These are phyloP conservation scores for Achlya flavicornis DNA, from an alignment of 2,888 invertebrate species.

Conservation along the genomic window DNA sequence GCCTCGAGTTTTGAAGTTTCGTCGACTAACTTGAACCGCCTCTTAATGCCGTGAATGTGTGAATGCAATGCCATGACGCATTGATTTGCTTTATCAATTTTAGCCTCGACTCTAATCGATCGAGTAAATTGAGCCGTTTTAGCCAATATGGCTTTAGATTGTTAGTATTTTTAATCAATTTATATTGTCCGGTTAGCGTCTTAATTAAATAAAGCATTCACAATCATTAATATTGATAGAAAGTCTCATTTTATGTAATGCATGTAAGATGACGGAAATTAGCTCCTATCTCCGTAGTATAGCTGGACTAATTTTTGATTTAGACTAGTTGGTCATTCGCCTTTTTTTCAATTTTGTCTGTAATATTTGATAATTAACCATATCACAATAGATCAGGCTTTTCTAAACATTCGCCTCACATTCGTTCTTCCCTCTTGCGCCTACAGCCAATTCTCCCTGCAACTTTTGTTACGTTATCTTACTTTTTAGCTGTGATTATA, in stretches of 20 bases:
- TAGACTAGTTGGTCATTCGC: background rate
- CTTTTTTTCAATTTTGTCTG: background rate
- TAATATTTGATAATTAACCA: too few species aligned
- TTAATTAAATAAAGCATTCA: background rate
- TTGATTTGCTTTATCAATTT: conserved; percentile 58
- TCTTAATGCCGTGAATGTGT: conserved; percentile 31
- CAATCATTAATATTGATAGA: background rate
- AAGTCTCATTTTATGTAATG: background rate
- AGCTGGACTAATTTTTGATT: background rate
- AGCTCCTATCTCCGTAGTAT: background rate
- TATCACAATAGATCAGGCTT: background rate
- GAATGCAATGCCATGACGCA: conserved; percentile 51
- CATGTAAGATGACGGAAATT: background rate
- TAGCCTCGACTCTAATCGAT: conserved; percentile 51
- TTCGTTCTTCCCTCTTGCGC: background rate
- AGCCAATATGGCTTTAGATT: conserved; percentile 37
- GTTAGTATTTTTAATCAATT: conserved; percentile 36
- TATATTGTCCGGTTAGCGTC: conserved; percentile 19
- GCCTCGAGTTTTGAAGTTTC: background rate
- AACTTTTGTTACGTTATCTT: background rate
- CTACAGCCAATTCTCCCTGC: background rate
- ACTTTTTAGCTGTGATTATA: background rate
- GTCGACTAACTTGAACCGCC: conserved; percentile 28
- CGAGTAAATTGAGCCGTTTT: conserved; percentile 47
- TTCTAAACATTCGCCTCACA: background rate